Percentiles rank a stretch among this genome's conserved stretches.
These are phyloP conservation scores for Euplagia quadripunctaria DNA, from an alignment of 2,888 invertebrate species.

Conservation along the genomic window DNA sequence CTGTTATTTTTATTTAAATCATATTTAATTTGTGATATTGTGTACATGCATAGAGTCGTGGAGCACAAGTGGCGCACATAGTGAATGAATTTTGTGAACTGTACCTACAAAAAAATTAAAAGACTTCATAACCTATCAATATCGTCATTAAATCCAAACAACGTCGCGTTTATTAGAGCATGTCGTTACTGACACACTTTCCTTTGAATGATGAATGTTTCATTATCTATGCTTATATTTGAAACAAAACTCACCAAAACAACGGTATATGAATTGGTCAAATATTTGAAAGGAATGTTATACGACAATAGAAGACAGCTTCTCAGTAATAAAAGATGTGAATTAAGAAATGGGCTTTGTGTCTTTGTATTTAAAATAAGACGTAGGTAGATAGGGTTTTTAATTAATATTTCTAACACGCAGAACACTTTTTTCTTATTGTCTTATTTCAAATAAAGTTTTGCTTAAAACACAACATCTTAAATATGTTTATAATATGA, in stretches of 20 bases:
- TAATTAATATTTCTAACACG: not conserved
- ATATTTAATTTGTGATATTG: not conserved
- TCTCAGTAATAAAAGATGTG: constrained; percentile 34
- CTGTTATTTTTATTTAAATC: not conserved
- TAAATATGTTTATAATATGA: too few species aligned
- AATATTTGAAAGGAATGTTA: constrained; percentile 30
- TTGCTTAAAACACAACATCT: too few species aligned
- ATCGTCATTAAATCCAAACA: not conserved
- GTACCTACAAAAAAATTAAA: not conserved
- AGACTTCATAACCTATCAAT: not conserved
- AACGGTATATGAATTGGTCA: constrained; percentile 28
- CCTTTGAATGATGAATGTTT: not conserved
- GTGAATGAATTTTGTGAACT: too few species aligned
- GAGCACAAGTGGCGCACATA: too few species aligned
- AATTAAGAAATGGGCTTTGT: constrained; percentile 32
- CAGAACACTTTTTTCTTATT: not conserved
- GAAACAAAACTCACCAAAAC: constrained; percentile 56
- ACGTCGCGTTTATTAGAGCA: not conserved
- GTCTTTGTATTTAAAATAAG: not conserved
- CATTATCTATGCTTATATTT: constrained; percentile 51
- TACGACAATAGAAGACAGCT: constrained; percentile 31
- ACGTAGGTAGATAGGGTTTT: not conserved
- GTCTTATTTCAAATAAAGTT: not conserved
- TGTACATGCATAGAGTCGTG: too few species aligned
- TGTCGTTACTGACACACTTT: not conserved